Evolutionary conservation across 2,113 vertebrate species (phyloP).

Genomic region (Mormyrus iriodes): DNA sequence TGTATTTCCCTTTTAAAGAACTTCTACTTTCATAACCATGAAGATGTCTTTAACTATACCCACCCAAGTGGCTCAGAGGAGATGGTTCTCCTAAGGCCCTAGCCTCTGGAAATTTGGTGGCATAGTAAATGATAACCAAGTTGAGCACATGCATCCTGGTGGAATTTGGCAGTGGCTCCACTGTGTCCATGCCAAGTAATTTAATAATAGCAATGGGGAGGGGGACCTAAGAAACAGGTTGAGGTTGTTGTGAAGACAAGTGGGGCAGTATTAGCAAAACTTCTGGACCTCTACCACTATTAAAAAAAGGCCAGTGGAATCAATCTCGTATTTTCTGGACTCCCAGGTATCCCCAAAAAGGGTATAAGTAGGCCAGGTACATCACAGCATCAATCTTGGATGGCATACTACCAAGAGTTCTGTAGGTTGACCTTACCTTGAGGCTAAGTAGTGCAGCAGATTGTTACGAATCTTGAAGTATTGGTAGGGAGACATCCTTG

Average conservation of each 20-base stretch:
- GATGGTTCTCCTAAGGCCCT: background rate
- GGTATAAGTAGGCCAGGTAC: background rate
- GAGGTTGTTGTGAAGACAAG: background rate
- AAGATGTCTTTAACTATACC: background rate
- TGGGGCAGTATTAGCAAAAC: background rate
- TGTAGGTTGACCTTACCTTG: background rate
- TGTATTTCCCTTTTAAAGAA: background rate
- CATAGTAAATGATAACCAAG: background rate
- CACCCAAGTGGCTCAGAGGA: background rate
- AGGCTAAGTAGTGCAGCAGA: background rate
- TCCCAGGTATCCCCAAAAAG: background rate
- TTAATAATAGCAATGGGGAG: background rate
- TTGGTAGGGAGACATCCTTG: background rate
- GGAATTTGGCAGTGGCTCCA: background rate
- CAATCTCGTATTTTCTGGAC: background rate
- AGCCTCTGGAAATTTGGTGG: background rate
- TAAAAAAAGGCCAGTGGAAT: background rate
- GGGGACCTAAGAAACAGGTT: background rate
- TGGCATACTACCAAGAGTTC: background rate
- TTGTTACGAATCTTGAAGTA: background rate
- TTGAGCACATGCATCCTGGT: background rate
- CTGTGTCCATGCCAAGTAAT: background rate
- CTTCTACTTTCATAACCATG: background rate
- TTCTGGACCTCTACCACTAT: background rate
- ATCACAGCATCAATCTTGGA: background rate